Conservation (phyloP, 2,888 invertebrate species). For the Drosophila emarginata region DNA sequence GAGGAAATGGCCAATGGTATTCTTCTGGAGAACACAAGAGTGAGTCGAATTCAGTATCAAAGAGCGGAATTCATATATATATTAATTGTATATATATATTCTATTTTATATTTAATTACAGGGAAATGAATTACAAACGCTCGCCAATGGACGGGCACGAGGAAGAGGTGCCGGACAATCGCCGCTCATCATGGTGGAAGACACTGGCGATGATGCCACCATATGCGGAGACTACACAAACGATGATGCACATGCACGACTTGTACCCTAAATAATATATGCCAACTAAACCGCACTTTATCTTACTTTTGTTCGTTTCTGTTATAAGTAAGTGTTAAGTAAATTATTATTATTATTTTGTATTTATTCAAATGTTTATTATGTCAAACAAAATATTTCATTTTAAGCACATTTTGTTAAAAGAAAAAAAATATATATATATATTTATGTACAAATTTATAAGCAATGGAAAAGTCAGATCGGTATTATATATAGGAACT, state of each 20-base stretch:
- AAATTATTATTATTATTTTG: background rate
- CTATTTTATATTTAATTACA: conserved; percentile 11
- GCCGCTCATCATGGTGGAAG: conserved; percentile 60
- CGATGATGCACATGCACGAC: conserved; percentile 77
- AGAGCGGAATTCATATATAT: background rate
- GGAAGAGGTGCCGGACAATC: conserved; percentile 14
- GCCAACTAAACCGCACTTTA: too few relatives aligned
- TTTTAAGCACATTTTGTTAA: background rate
- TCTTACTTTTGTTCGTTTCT: background rate
- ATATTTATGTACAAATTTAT: too few relatives aligned
- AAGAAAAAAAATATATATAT: background rate
- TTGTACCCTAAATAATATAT: conserved; percentile 72
- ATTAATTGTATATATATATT: background rate
- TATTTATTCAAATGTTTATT: background rate
- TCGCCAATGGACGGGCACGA: conserved; percentile 49
- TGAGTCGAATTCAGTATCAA: conserved; percentile 38
- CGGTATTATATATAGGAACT: too few relatives aligned
- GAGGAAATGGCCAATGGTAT: conserved; percentile 65
- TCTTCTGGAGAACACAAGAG: conserved; percentile 69
- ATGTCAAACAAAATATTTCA: background rate
- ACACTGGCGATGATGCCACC: conserved; percentile 64
- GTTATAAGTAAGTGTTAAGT: background rate
- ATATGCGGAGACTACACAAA: conserved; percentile 64
- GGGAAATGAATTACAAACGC: conserved; percentile 58
- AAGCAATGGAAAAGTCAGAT: too few relatives aligned